phyloP scores from a whole-genome alignment of 2,797 vertebrate species.

The Salmo trutta region DNA sequence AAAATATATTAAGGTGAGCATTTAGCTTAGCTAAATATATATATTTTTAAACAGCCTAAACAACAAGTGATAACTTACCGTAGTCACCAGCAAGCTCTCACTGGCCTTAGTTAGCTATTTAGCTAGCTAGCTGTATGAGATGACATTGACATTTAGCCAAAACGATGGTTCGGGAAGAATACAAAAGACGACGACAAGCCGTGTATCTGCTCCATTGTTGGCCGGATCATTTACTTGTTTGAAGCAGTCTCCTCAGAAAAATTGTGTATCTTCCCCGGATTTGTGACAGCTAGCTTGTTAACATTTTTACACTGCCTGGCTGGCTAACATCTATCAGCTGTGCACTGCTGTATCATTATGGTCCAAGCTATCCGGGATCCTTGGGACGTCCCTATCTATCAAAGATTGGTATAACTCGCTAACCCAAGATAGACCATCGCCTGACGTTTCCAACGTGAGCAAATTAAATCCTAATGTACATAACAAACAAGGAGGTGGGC shows the following conservation, averaged over 20 bases:
- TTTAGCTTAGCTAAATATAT: not conserved
- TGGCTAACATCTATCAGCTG: not conserved
- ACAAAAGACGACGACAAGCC: conserved; percentile 23
- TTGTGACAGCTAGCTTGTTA: not conserved
- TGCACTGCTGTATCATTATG: not conserved
- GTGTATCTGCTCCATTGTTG: conserved; percentile 53
- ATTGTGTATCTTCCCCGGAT: not conserved
- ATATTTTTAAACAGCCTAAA: not conserved
- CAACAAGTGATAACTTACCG: not conserved
- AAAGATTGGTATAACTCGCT: too few species aligned
- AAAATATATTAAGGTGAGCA: not conserved
- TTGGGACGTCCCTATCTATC: too few species aligned
- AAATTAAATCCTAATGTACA: too few species aligned
- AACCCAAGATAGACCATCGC: too few species aligned
- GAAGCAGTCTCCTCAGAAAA: not conserved
- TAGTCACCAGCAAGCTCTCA: conserved; percentile 38
- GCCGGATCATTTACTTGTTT: not conserved
- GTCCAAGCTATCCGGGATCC: not conserved
- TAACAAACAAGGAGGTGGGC: too few species aligned
- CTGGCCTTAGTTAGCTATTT: conserved; percentile 44
- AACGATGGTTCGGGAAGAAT: conserved; percentile 4
- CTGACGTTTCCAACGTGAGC: too few species aligned
- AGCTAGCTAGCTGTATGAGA: conserved; percentile 47
- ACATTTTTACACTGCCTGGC: not conserved
- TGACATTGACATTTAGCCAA: conserved; percentile 58